Evolutionary conservation across 2,888 invertebrate genomes (phyloP).

Genomic region (Parnassius orleans): DNA sequence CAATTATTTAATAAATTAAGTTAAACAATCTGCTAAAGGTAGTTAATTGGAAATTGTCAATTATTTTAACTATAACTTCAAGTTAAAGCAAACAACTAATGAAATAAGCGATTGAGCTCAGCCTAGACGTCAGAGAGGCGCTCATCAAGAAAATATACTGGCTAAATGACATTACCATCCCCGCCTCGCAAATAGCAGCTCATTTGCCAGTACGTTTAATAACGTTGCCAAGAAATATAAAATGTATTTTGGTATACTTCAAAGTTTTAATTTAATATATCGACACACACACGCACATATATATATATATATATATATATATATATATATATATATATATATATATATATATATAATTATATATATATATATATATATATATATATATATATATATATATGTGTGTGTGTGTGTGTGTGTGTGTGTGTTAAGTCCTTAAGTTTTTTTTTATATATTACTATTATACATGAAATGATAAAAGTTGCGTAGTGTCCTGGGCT

Average conservation of each 20-base stretch:
- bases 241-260: conserved; percentile 9
- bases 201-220: conserved; percentile 72
- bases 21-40: background rate
- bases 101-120: conserved; percentile 64
- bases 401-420: no score
- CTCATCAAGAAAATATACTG: conserved; percentile 77
- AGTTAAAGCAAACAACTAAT: conserved; percentile 71
- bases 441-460: no score
- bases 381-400: no score
- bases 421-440: no score
- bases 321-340: no score
- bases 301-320: no score
- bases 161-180: conserved; percentile 72
- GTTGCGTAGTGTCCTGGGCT: no score
- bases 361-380: no score
- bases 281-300: no score
- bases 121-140: conserved; percentile 62
- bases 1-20: no score
- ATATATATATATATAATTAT: no score
- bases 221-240: conserved; percentile 52
- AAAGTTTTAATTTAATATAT: background rate
- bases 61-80: conserved; percentile 52
- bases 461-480: no score
- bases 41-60: conserved; percentile 37
- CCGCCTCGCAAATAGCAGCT: conserved; percentile 67